Evolutionary conservation across 2,113 vertebrate genomes (phyloP), one percentile per base, ranked within the genome.

Genomic region (Misgurnus mizolepis): DNA sequence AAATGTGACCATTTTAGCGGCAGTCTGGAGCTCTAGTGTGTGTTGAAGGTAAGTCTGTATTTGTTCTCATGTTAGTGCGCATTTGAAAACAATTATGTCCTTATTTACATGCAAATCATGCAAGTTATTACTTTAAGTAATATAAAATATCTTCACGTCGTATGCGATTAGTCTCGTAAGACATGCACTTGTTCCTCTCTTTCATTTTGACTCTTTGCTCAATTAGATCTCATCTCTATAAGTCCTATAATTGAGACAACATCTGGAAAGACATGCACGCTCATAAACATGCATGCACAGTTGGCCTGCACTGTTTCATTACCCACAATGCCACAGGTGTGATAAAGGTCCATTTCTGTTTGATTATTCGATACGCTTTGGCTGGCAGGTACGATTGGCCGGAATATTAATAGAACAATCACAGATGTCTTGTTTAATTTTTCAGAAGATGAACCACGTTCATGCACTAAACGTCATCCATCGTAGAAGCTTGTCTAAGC

Each of bases 21-120:
- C 27, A 34, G 27, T 34, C 27, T 34, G 27, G 3, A 34, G 27
- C 27, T 3, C 27, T 34, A 34, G 27, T 34, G 27, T 34, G 27
- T 34, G 27, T 34, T 34, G 27, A 4, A 53, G 11, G 11, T 53
- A 3, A 5, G 50, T 53, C 50, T 53, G 50, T 15, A 14, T 53
- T 5, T 53, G 12, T 53, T 53, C 50, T 12, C 50, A 53, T 15
- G 50, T 53, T 12, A 53, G 34, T 5, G 61, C 11, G 15, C 47
- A 55, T 67, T 78, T 80, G 67, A 81, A 73, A 83, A 81, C 61
- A 73, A 82, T 86, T 85, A 85, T 73, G 71, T 74, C 74, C 76
- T 78, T 78, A 84, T 88, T 84, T 86, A 71, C 68, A 87, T 86
- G 85, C 81, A 85, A 79, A 84, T 87, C 60, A 67, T 80, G 71